Conservation (phyloP, 2,113 vertebrate genomes). For the Micromys minutus region DNA sequence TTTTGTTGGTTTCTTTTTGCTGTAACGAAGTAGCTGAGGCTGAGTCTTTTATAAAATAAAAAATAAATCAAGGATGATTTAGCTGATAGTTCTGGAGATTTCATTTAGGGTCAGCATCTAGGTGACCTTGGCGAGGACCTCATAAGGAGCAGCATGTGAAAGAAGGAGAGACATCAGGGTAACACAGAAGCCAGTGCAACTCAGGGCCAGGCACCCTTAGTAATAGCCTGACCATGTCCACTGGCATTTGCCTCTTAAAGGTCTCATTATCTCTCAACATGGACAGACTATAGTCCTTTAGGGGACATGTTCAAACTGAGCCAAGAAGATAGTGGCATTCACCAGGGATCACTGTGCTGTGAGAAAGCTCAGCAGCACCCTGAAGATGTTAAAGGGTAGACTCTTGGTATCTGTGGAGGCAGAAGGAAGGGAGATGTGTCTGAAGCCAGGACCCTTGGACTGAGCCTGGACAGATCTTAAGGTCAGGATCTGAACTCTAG, state of each 20-base stretch:
- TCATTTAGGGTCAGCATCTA: neutral
- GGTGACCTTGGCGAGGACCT: neutral
- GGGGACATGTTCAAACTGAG: neutral
- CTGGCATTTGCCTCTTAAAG: neutral
- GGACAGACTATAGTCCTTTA: neutral
- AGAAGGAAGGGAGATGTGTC: neutral
- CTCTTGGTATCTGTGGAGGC: neutral
- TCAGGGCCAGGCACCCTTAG: neutral
- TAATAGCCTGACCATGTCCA: neutral
- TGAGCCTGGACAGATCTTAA: neutral
- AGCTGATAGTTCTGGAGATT: neutral
- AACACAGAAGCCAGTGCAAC: neutral
- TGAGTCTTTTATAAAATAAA: neutral
- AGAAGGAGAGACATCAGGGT: neutral
- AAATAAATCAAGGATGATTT: neutral
- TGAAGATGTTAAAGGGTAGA: too few relatives aligned
- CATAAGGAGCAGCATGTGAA: too few relatives aligned
- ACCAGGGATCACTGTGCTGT: neutral
- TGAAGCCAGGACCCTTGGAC: neutral
- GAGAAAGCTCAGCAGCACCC: neutral
- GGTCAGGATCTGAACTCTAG: rapidly evolving
- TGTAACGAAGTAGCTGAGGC: neutral
- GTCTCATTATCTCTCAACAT: neutral
- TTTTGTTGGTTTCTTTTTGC: neutral
- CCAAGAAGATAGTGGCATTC: neutral